Evolutionary conservation across 1,140 invertebrate genomes (phyloP).

Genomic region (Bombus superbus): DNA sequence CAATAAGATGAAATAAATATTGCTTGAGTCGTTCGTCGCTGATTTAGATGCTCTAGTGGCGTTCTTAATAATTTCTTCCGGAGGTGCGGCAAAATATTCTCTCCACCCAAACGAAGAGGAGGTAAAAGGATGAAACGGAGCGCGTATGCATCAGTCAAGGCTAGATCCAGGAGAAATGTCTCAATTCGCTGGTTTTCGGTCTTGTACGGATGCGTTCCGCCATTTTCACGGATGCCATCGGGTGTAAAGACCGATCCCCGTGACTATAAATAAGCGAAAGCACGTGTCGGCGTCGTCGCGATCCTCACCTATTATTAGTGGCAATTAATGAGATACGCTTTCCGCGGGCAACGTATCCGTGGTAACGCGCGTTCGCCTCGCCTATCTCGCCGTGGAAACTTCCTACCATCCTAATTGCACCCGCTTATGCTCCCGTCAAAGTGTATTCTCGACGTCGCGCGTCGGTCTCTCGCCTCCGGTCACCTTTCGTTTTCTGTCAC

Average conservation of each 20-base stretch:
- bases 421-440: slow-evolving; percentile 40
- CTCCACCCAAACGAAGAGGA: background rate
- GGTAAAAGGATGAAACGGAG: background rate
- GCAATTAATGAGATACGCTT: slow-evolving; percentile 74
- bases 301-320: slow-evolving; percentile 68
- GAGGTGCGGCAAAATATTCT: background rate
- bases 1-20: too few species aligned
- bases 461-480: slow-evolving; percentile 35
- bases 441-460: slow-evolving; percentile 33
- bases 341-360: slow-evolving; percentile 66
- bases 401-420: slow-evolving; percentile 68
- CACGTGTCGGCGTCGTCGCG: slow-evolving; percentile 43
- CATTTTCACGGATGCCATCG: slow-evolving; percentile 65
- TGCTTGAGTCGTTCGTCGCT: too few species aligned
- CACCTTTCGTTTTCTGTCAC: background rate
- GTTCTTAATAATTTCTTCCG: background rate
- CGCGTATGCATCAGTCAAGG: slow-evolving; percentile 8
- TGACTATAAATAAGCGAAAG: slow-evolving; percentile 58
- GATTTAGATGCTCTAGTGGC: too few species aligned
- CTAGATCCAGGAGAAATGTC: slow-evolving; percentile 15
- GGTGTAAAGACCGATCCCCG: slow-evolving; percentile 58
- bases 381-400: slow-evolving; percentile 69
- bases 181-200: slow-evolving; percentile 50
- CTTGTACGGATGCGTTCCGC: slow-evolving; percentile 41
- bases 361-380: slow-evolving; percentile 72